Conservation (phyloP, 92 coral and sea anemone genomes). For the Ricordea florida region DNA sequence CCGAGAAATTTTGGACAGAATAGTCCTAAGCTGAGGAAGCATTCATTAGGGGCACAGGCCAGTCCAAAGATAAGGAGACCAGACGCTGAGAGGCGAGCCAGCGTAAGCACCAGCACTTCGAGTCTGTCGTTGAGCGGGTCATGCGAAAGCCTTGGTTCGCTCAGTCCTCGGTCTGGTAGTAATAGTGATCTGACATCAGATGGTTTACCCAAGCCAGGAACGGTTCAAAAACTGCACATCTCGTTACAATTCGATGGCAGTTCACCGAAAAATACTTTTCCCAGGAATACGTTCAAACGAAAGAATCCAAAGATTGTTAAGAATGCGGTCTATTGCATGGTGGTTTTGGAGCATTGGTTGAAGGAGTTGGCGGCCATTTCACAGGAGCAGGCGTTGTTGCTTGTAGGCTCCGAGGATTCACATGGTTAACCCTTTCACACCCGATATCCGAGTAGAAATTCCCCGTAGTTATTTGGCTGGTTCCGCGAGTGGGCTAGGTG, state of each 20-base stretch:
- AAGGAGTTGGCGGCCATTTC: constrained; percentile 98
- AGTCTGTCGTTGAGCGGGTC: constrained; percentile 84
- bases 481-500: too few relatives aligned
- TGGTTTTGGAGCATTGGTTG: constrained; percentile 96
- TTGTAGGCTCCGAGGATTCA: constrained; percentile 42
- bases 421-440: background rate
- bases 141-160: constrained; percentile 68
- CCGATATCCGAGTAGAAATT: too few relatives aligned
- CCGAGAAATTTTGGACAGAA: constrained; percentile 41
- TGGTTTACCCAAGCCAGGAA: constrained; percentile 19
- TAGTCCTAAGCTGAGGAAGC: background rate
- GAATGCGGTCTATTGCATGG: constrained; percentile 92
- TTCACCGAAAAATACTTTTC: constrained; percentile 18
- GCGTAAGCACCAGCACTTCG: constrained; percentile 50
- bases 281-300: constrained; percentile 72
- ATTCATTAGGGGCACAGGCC: background rate
- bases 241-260: constrained; percentile 11
- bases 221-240: constrained; percentile 18
- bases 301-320: constrained; percentile 81
- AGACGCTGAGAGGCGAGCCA: constrained; percentile 3
- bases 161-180: constrained; percentile 79
- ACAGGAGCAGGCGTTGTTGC: constrained; percentile 91
- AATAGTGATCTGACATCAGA: constrained; percentile 57
- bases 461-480: too few relatives aligned
- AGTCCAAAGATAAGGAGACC: background rate